Evolutionary conservation across 2,113 vertebrate genomes (phyloP), one percentile per base, ranked within the genome.

Genomic region (Mirounga angustirostris): DNA sequence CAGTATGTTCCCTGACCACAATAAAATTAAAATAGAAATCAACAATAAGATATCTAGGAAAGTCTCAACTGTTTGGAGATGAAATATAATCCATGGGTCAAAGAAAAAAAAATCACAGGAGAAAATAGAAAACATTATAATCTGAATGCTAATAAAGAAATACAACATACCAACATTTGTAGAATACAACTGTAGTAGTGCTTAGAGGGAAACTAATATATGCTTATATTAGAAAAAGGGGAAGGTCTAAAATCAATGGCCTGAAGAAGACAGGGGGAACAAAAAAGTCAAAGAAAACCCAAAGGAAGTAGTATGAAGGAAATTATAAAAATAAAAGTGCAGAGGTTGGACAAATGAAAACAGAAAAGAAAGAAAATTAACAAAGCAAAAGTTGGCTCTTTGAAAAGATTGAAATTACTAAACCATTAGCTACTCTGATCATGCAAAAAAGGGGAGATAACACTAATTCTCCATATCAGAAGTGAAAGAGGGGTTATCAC

Each of bases 1-100:
- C 13, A 81, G 0, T 67, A 50, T 36, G 19, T 76, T 82, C 19
- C 82, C 13, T 52, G 50, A 83, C 36, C 58, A 88, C 8, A 58
- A 52, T 30, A 94, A 50, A 43, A 88, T 71, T 67, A 84, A 95
- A 71, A 92, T 79, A 84, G 21, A 52, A 79, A 84, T 80, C 14
- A 94, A 10, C 15, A 58, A 69, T 58, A 79, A 87, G 59, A 71
- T 81, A 82, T 26, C 28, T 54, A 78, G 22, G 78, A 89, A 46
- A 54, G 14, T 16, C 19, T 76, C 50, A 71, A 63, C 59, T 84
- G 79, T 65, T 43, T 74, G 67, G 22, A 74, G 36, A 92, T 83
- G 69, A 88, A 30, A 26, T 13, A 33, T 74, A 84, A n/a, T 71
- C 16, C 24, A 69, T 30, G 87, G 21, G 33, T 13, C 40, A 58